Evolutionary conservation across 2,797 vertebrate genomes (phyloP).

Genomic region (Morus bassanus): DNA sequence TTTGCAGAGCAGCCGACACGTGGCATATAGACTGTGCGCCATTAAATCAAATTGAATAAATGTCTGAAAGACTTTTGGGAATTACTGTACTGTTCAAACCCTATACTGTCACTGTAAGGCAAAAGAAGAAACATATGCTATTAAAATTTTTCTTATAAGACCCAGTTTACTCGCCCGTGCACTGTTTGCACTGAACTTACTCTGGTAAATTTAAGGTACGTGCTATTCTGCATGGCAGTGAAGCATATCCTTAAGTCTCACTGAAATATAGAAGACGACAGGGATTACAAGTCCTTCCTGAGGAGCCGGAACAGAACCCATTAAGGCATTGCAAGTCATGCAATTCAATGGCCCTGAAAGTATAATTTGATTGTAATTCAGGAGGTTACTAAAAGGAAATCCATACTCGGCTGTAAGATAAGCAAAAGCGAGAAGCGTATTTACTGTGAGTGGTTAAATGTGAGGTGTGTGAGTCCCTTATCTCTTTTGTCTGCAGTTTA

Average conservation of each 20-base stretch:
- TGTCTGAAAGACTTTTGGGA: neutral
- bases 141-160: neutral
- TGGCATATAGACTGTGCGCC: neutral
- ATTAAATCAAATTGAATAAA: neutral
- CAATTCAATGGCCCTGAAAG: conserved; percentile 28
- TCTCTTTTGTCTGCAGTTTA: conserved; percentile 54
- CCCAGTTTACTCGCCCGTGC: neutral
- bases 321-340: conserved; percentile 45
- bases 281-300: neutral
- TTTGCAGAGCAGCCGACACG: neutral
- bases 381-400: conserved; percentile 62
- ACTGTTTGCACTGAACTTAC: neutral
- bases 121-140: neutral
- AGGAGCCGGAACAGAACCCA: conserved; percentile 17
- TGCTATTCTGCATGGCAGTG: neutral
- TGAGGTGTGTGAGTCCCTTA: neutral
- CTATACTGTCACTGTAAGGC: neutral
- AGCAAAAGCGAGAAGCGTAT: neutral
- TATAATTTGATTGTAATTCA: conserved; percentile 59
- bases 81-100: neutral
- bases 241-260: neutral
- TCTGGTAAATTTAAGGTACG: neutral
- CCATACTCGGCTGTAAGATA: conserved; percentile 45
- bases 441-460: conserved; percentile 25
- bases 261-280: neutral